These are phyloP conservation scores for Capricornis sumatraensis DNA, from an alignment of 2,113 vertebrate genomes.

Conservation along the genomic window DNA sequence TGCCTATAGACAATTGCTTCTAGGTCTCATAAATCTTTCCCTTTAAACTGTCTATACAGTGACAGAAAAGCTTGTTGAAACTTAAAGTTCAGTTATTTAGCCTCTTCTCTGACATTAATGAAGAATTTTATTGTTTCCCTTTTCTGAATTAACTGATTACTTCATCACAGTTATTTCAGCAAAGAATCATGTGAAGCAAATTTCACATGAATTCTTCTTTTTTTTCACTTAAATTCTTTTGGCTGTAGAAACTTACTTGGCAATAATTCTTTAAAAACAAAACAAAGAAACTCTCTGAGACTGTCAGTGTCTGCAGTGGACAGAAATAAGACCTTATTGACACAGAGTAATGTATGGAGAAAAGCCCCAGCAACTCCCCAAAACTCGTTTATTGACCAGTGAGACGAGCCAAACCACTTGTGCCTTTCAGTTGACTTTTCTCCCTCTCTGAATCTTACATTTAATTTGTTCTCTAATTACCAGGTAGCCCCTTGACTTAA, in stretches of 20 bases:
- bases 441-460: background rate
- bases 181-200: conserved; percentile 26
- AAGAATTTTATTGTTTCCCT: conserved; percentile 27
- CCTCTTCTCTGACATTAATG: background rate
- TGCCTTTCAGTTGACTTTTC: background rate
- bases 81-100: background rate
- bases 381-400: background rate
- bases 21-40: background rate
- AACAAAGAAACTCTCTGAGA: background rate
- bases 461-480: conserved; percentile 42
- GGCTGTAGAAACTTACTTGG: background rate
- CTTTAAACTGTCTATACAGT: background rate
- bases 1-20: background rate
- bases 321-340: conserved; percentile 6
- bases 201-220: background rate
- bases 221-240: background rate
- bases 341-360: background rate
- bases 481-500: conserved; percentile 7
- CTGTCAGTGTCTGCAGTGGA: background rate
- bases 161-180: conserved; percentile 6
- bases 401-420: background rate
- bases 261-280: conserved; percentile 10
- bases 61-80: conserved; percentile 17
- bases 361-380: background rate
- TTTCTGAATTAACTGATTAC: conserved; percentile 17